Evolutionary conservation across 2,113 vertebrate species (phyloP), one percentile per base, ranked within the genome.

Genomic region (Myrmophylax atrothorax): DNA sequence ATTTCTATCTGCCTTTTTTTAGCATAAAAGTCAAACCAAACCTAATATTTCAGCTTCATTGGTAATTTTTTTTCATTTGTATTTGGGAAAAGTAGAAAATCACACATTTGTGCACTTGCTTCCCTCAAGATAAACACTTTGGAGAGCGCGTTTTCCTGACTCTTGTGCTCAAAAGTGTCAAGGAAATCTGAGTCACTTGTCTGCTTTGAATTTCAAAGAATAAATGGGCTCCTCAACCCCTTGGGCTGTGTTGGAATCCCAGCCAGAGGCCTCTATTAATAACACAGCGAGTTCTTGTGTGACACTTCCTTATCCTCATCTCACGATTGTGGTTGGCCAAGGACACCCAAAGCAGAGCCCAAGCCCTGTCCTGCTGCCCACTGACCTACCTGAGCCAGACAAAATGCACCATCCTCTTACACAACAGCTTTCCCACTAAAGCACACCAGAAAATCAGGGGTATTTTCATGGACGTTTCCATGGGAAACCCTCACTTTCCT

Each of bases 191-290:
- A 96, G 85, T 85, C 82, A 44, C 82, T 94, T 28, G 68, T 69
- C 73, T 70, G 81, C 90, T 93, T 85, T 94, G 74, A 85, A 40
- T 55, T 60, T 52, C 18, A 53, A 72, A 60, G 92, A 79, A 93
- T 94, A 93, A 96, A 94, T 90, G 87, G 69, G 78, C 60, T 95
- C 84, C 92, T 93, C 64, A 77, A n/a, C 60, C 79, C 95, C 68
- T 83, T 93, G 59, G 72, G 90, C 94, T 86, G 59, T 66, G 92
- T 76, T 18, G 3, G 66, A 93, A 80, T 67, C 90, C 62, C 85
- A 90, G 83, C 90, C 76, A 94, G 92, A 83, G 82, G 75, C 62
- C 67, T 69, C 94, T 94, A 55, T 93, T 94, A 94, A 92, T 95
- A 97, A 93, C 59, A 29, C 9, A 1, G 46, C 0, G 0, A 84